Base-by-base conservation (phyloP, 2,888 invertebrate genomes). In the Ophion slaviceki region DNA sequence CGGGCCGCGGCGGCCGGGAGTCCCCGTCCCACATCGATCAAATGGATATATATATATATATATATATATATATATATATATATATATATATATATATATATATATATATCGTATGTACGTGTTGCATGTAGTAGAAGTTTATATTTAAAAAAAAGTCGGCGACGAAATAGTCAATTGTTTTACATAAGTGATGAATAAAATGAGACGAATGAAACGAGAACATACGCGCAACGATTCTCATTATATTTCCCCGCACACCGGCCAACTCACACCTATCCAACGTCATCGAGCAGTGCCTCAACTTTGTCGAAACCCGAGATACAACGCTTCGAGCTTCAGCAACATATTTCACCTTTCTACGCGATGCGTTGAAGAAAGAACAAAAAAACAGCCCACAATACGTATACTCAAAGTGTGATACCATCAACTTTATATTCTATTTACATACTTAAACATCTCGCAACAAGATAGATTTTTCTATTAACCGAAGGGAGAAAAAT, bases 81-180 rank as follows among this genome's bases (percentile, higher is more conserved):
- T 53, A 14, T 53, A 11, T 53, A 14, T 53, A 53, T 17, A 53
- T 53, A 53, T 32, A 53, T 53, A 53, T 53, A 14, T 53, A 11
- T 53, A 14, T 53, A 53, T 17, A 53, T 53, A 53, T 32, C 32
- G 32, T 32, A 32, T 32, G 32, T 92, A 91, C 89, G 91, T 92
- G 91, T 92, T 92, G 91, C 89, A 91, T 92, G 90, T 90, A 89
- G 84, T 88, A 86, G 86, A 84, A 84, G 86, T 86, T 80, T 88
- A 70, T 89, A 88, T 89, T 87, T 88, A 70, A 91, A 90, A 90
- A 91, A 90, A 90, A 91, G 91, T 90, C 90, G 90, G 91, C 90
- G 91, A 92, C 92, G 91, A 91, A 77, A 91, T 92, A 92, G 93
- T 93, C 93, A 93, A 93, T 93, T 93, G 92, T 93, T 93, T 92